Conservation (phyloP, 2,888 invertebrate genomes). For the Cybosia mesomella region DNA sequence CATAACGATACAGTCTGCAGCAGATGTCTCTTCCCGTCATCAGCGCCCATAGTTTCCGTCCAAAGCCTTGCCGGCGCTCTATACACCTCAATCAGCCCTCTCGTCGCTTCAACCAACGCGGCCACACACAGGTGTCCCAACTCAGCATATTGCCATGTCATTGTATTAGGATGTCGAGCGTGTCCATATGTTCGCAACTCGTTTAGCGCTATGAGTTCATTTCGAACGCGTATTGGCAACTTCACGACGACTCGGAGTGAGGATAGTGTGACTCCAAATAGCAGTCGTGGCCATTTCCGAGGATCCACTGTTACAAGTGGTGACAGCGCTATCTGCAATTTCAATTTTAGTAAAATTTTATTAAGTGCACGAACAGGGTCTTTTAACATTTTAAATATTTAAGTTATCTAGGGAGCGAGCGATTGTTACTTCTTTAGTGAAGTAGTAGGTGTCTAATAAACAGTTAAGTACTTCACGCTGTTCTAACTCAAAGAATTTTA, state of each 20-base stretch:
- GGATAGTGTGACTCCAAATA: slow-evolving; percentile 57
- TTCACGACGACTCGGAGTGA: slow-evolving; percentile 62
- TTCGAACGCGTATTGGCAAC: slow-evolving; percentile 67
- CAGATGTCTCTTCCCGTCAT: slow-evolving; percentile 84
- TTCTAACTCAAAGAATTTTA: no score
- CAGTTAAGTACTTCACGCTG: no score
- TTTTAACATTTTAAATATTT: no score
- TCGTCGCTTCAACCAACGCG: slow-evolving; percentile 72
- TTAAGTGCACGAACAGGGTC: not conserved
- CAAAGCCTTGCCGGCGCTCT: slow-evolving; percentile 77
- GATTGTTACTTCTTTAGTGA: no score
- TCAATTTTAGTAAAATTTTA: not conserved
- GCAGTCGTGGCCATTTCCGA: slow-evolving; percentile 76
- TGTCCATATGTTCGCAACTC: slow-evolving; percentile 71
- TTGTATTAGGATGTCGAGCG: slow-evolving; percentile 67
- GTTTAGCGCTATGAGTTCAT: slow-evolving; percentile 71
- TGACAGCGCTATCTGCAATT: slow-evolving; percentile 74
- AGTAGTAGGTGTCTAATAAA: no score
- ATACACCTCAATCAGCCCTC: slow-evolving; percentile 69
- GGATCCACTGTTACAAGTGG: slow-evolving; percentile 79
- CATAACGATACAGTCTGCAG: slow-evolving; percentile 89
- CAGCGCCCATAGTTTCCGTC: slow-evolving; percentile 86
- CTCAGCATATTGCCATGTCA: slow-evolving; percentile 81
- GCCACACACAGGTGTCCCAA: slow-evolving; percentile 71
- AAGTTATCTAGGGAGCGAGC: no score